A percentile compares a stretch with the other conserved stretches of the same genome.
Conservation (phyloP, 1,140 invertebrate genomes). For the Odontomachus brunneus region DNA sequence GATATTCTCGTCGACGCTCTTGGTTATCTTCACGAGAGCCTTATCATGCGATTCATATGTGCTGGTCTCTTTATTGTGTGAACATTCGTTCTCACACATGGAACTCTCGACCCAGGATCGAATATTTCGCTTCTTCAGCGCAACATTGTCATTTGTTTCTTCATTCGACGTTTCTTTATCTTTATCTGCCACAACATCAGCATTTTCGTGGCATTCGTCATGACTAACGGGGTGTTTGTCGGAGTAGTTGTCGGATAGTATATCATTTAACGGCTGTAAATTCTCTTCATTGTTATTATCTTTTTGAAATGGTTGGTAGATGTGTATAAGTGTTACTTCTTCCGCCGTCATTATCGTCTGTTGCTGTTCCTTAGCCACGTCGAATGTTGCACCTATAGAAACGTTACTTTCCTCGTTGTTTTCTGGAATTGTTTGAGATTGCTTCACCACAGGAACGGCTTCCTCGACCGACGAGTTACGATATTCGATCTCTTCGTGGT, state of each 20-base stretch:
- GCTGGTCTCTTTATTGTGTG: background rate
- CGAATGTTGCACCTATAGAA: background rate
- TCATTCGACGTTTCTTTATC: background rate
- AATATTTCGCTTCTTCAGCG: constrained; percentile 6
- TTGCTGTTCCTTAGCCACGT: background rate
- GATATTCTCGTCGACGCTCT: too few relatives aligned
- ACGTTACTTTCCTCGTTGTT: background rate
- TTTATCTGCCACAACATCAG: background rate
- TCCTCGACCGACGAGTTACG: background rate
- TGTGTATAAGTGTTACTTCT: constrained; percentile 6
- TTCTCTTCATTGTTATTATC: constrained; percentile 4
- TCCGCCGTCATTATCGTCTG: background rate
- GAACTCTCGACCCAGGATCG: constrained; percentile 22
- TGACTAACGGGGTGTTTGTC: too few relatives aligned
- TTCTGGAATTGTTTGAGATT: background rate
- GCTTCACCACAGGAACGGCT: background rate
- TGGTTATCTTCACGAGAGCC: too few relatives aligned
- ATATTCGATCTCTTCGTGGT: background rate
- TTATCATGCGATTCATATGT: too few relatives aligned
- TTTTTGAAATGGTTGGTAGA: background rate
- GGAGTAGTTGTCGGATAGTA: constrained; percentile 18
- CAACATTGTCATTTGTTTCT: background rate
- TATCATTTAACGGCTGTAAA: background rate
- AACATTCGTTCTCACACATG: background rate
- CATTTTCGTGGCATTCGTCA: background rate